A percentile compares a stretch with the other conserved stretches of the same genome.
Evolutionary conservation across 2,113 vertebrate genomes (phyloP).

Genomic region (Hystrix brachyura): DNA sequence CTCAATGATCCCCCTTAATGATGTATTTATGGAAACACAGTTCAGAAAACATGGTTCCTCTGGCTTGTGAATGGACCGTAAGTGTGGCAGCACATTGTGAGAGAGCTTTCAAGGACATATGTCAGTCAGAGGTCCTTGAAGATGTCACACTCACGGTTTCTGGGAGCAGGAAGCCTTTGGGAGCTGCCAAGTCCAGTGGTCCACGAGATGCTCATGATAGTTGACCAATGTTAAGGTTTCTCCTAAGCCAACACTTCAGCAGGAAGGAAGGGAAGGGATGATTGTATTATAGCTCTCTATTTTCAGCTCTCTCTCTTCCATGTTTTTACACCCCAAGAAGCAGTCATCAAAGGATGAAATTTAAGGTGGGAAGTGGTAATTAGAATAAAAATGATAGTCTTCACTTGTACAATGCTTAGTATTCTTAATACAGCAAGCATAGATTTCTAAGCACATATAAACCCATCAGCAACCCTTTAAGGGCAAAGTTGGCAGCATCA

Average conservation of each 20-base stretch:
- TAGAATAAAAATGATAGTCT: neutral
- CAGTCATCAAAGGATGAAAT: neutral
- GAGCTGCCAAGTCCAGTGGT: neutral
- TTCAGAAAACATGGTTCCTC: neutral
- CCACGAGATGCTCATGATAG: neutral
- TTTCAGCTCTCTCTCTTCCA: slow-evolving; percentile 21
- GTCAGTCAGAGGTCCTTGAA: neutral
- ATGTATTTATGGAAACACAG: neutral
- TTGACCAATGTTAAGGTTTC: neutral
- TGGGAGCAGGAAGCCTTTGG: neutral
- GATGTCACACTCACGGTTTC: neutral
- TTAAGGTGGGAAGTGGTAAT: neutral
- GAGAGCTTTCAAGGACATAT: neutral
- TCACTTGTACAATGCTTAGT: neutral
- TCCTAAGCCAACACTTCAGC: neutral
- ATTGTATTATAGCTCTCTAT: neutral
- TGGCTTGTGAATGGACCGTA: neutral
- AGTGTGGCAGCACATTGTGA: neutral
- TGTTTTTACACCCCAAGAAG: neutral
- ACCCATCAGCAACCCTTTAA: neutral
- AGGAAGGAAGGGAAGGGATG: neutral
- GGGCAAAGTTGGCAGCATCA: neutral
- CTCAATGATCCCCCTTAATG: neutral
- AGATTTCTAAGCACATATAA: neutral
- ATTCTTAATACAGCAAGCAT: neutral